phyloP scores from a whole-genome alignment of 2,797 vertebrate species.

The Sebastes wilsoni region DNA sequence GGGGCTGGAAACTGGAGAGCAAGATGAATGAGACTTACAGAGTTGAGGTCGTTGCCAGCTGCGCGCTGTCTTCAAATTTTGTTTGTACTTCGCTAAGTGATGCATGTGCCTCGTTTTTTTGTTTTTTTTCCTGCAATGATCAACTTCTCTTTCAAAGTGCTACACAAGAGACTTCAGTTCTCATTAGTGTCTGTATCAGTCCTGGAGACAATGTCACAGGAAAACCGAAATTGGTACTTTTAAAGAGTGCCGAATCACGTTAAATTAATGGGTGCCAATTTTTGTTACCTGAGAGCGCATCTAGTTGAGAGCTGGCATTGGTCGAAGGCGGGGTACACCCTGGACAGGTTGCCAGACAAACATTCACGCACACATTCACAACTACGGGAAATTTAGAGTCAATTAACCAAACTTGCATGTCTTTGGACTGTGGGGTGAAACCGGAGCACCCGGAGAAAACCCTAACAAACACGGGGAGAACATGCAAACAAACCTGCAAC shows the following conservation, averaged over 20 bases:
- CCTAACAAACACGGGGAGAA: no score
- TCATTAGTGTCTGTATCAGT: background rate
- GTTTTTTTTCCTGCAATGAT: background rate
- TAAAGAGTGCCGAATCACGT: background rate
- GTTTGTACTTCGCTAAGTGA: constrained; percentile 29
- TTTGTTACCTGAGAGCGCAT: background rate
- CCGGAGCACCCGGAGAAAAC: no score
- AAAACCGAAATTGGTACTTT: background rate
- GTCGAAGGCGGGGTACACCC: no score
- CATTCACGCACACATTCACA: no score
- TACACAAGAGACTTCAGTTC: background rate
- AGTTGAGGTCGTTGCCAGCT: constrained; percentile 28
- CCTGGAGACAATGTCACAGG: background rate
- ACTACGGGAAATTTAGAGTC: no score
- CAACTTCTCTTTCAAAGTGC: constrained; percentile 18
- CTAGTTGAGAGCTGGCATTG: no score
- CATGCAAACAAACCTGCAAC: no score
- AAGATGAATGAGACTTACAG: constrained; percentile 28
- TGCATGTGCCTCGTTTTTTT: background rate
- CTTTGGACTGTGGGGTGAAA: no score
- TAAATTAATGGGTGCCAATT: background rate
- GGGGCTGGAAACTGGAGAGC: background rate
- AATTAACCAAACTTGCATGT: no score
- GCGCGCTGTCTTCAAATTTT: constrained; percentile 14
- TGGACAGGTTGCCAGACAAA: no score